These are phyloP conservation scores for Actenoides lindsayi DNA, from an alignment of 2,113 vertebrate genomes.

Conservation along the genomic window DNA sequence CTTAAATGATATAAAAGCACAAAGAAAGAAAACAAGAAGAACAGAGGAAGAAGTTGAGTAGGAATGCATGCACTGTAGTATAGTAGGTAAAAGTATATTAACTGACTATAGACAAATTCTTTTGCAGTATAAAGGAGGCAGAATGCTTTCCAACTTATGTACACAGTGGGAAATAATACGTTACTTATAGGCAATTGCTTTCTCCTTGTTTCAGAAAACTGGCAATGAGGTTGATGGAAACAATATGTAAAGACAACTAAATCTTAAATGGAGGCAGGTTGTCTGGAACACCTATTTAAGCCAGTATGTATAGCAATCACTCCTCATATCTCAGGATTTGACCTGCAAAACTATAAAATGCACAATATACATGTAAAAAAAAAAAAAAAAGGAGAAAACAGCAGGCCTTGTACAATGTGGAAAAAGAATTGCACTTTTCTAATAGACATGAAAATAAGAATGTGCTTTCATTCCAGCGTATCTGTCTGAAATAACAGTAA, in stretches of 20 bases:
- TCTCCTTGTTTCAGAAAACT: neutral
- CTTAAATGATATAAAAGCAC: neutral
- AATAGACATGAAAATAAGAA: slow-evolving; percentile 31
- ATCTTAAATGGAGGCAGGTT: neutral
- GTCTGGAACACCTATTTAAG: neutral
- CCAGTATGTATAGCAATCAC: neutral
- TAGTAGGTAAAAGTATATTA: slow-evolving; percentile 23
- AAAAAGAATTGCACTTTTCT: slow-evolving; percentile 17
- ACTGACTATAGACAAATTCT: neutral
- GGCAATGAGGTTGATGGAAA: slow-evolving; percentile 4
- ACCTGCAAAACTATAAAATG: slow-evolving; percentile 18
- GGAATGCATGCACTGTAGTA: neutral
- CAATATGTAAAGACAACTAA: neutral
- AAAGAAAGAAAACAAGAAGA: neutral
- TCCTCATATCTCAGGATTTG: neutral
- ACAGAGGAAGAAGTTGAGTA: neutral
- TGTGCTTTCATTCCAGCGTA: slow-evolving; percentile 21
- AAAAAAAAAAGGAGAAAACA: slow-evolving; percentile 1
- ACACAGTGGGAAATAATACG: slow-evolving; percentile 12
- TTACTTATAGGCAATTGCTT: slow-evolving; percentile 21
- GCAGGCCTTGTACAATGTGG: neutral
- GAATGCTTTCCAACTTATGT: neutral
- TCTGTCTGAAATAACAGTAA: slow-evolving; percentile 55
- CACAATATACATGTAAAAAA: neutral
- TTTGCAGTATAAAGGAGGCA: neutral